These are phyloP conservation scores for Tipula unca DNA, from an alignment of 2,888 invertebrate genomes.

Conservation along the genomic window DNA sequence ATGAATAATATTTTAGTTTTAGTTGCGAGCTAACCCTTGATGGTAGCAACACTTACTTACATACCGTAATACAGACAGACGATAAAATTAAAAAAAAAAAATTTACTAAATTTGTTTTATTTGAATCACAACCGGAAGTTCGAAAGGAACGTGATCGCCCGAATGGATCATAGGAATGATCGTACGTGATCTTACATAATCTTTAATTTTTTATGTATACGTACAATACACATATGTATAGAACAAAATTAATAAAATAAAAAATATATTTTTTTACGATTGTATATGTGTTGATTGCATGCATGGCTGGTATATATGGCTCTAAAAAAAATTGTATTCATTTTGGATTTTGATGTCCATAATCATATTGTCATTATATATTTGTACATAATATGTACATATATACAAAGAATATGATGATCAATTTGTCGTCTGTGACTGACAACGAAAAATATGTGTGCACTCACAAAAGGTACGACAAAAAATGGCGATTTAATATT, in stretches of 20 bases:
- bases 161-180: constrained; percentile 28
- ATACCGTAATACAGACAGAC: neutral
- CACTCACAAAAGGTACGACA: constrained; percentile 14
- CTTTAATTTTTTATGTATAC: neutral
- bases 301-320: too few species aligned
- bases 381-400: too few species aligned
- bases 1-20: neutral
- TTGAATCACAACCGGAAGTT: constrained; percentile 27
- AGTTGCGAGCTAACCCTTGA: neutral
- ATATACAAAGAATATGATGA: neutral
- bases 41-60: neutral
- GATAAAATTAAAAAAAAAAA: neutral
- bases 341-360: neutral
- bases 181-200: constrained; percentile 28
- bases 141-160: constrained; percentile 28
- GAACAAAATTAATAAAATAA: neutral
- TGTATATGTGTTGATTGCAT: constrained; percentile 14
- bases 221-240: neutral
- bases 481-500: neutral
- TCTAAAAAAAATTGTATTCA: neutral
- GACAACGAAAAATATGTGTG: neutral
- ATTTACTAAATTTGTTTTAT: neutral
- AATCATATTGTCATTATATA: neutral
- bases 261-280: neutral
- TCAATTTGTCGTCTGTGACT: constrained; percentile 8